These are phyloP conservation scores for Ceryle rudis DNA, from an alignment of 2,797 vertebrate species.

Conservation along the genomic window DNA sequence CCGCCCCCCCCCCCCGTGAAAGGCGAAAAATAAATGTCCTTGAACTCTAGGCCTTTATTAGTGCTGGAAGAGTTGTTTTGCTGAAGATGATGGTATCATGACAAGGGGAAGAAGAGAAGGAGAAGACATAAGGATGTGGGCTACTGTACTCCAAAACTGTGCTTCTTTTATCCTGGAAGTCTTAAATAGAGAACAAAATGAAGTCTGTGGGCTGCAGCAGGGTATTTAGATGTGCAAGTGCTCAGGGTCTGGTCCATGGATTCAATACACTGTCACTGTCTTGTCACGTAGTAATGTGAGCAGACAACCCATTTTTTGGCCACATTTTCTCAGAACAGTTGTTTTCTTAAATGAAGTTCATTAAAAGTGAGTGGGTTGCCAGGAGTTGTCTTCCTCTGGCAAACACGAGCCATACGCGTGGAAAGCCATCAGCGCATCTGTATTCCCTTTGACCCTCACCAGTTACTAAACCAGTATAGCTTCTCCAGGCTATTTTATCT, in stretches of 20 bases:
- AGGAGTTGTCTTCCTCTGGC: constrained; percentile 47
- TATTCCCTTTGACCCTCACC: constrained; percentile 15
- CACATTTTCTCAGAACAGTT: neutral
- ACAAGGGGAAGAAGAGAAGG: neutral
- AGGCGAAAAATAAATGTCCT: neutral
- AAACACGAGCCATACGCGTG: neutral
- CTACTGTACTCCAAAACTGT: neutral
- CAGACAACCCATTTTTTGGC: constrained; percentile 27
- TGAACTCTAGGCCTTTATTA: neutral
- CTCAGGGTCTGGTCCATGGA: neutral
- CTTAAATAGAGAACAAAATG: neutral
- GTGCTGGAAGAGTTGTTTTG: neutral
- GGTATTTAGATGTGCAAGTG: neutral
- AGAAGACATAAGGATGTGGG: neutral
- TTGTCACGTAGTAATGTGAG: constrained; percentile 23
- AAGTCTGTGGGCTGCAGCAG: neutral
- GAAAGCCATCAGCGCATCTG: constrained; percentile 1
- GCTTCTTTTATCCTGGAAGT: neutral
- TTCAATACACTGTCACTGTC: neutral
- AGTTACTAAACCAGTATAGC: constrained; percentile 17
- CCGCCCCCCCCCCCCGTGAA: neutral
- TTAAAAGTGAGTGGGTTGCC: constrained; percentile 57
- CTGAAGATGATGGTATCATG: neutral
- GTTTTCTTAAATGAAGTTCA: constrained; percentile 49
- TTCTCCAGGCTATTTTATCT: constrained; percentile 14